These are phyloP conservation scores for Cephus spinipes DNA, from an alignment of 2,888 invertebrate genomes.

Conservation along the genomic window DNA sequence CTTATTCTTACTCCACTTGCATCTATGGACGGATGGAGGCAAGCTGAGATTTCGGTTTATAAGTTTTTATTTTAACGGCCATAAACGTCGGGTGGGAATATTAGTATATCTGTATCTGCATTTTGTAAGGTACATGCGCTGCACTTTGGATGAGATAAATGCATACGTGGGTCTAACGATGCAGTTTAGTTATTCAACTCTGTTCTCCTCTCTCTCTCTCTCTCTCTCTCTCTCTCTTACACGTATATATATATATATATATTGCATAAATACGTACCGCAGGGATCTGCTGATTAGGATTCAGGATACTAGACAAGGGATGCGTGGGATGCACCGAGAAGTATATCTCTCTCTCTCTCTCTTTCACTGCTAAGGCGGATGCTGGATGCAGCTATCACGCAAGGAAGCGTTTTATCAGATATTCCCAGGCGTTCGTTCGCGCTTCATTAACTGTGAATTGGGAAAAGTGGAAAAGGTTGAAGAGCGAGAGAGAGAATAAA, in stretches of 20 bases:
- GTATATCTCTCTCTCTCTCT: no score
- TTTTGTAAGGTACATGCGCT: not conserved
- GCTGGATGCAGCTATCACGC: not conserved
- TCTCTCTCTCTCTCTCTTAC: no score
- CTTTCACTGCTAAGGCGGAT: not conserved
- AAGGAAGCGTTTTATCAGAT: constrained; percentile 35
- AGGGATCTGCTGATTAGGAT: not conserved
- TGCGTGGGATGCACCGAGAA: not conserved
- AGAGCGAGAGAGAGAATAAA: not conserved
- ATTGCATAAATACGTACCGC: not conserved
- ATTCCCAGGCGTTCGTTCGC: constrained; percentile 46
- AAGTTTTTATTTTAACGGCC: not conserved
- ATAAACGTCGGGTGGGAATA: not conserved
- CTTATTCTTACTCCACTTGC: not conserved
- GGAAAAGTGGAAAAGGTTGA: constrained; percentile 44
- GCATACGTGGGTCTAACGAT: not conserved
- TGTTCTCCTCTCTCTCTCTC: not conserved
- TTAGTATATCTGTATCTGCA: not conserved
- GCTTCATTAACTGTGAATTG: constrained; percentile 59
- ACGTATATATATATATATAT: no score
- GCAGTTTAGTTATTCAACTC: not conserved
- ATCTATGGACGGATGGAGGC: not conserved
- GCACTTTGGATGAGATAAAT: not conserved
- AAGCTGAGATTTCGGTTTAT: not conserved
- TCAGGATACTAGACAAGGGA: not conserved